phyloP scores from a whole-genome alignment of 1,140 invertebrate genomes.

The Ips typographus region DNA sequence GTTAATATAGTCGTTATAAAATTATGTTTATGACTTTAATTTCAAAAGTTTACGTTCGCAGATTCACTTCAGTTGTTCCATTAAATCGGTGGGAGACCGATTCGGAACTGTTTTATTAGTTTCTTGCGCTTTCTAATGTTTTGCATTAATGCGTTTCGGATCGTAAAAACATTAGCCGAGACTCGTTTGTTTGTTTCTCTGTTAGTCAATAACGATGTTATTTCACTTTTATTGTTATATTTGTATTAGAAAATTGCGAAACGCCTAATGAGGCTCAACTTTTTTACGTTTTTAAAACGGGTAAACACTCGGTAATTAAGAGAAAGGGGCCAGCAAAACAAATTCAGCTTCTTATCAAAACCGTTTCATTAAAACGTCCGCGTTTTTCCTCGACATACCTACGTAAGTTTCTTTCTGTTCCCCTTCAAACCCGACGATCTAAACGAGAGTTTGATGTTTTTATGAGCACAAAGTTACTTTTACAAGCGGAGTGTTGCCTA shows the following conservation, averaged over 20 bases:
- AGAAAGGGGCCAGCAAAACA: no score
- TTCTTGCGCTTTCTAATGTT: constrained; percentile 29
- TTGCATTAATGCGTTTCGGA: constrained; percentile 24
- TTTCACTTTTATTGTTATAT: no score
- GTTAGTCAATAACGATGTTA: neutral
- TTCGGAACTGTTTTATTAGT: constrained; percentile 26
- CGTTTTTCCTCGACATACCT: no score
- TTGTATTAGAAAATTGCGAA: no score
- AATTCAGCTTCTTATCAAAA: no score
- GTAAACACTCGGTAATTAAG: no score
- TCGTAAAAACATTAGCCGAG: constrained; percentile 26
- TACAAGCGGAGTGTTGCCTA: constrained; percentile 22
- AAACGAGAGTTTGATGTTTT: constrained; percentile 32
- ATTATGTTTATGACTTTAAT: constrained; percentile 32
- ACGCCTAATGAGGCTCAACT: no score
- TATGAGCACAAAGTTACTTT: constrained; percentile 22
- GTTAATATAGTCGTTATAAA: constrained; percentile 31
- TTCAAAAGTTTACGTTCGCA: constrained; percentile 20
- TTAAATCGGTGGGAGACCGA: constrained; percentile 17
- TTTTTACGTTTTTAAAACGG: no score
- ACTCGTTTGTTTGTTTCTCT: constrained; percentile 8
- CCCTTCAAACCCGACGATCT: neutral
- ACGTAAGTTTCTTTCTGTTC: neutral
- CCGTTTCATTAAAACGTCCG: no score
- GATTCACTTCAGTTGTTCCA: constrained; percentile 18